A percentile compares a stretch with the other conserved stretches of the same genome.
Conservation (phyloP, 2,113 vertebrate species). For the Cervus canadensis region DNA sequence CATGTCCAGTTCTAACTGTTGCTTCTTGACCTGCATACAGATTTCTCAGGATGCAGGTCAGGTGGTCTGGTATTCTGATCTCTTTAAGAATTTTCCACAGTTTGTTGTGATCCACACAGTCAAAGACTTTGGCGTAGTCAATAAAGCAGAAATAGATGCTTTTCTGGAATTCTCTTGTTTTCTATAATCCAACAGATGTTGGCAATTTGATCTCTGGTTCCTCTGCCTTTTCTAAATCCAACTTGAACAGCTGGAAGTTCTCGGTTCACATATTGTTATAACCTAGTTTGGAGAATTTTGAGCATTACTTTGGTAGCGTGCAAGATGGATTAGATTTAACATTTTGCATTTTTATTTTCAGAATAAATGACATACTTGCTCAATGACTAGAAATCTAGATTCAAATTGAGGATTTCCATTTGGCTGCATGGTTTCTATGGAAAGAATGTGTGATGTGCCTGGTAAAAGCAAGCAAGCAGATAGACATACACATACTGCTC, state of each 20-base stretch:
- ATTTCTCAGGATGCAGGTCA: neutral
- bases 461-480: neutral
- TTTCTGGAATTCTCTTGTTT: neutral
- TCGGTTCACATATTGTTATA: neutral
- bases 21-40: neutral
- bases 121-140: neutral
- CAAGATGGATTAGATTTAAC: neutral
- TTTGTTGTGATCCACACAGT: neutral
- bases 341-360: neutral
- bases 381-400: neutral
- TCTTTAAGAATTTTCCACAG: neutral
- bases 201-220: neutral
- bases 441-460: neutral
- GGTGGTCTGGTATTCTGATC: neutral
- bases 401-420: neutral
- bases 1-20: neutral
- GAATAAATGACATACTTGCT: neutral
- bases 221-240: neutral
- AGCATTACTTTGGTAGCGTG: neutral
- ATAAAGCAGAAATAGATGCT: neutral
- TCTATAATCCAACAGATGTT: neutral
- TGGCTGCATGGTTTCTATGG: neutral
- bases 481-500: neutral
- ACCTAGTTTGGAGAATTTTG: neutral
- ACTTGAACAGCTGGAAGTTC: neutral